Base-by-base conservation (phyloP, 2,797 vertebrate genomes). In the Botia kubotai region DNA sequence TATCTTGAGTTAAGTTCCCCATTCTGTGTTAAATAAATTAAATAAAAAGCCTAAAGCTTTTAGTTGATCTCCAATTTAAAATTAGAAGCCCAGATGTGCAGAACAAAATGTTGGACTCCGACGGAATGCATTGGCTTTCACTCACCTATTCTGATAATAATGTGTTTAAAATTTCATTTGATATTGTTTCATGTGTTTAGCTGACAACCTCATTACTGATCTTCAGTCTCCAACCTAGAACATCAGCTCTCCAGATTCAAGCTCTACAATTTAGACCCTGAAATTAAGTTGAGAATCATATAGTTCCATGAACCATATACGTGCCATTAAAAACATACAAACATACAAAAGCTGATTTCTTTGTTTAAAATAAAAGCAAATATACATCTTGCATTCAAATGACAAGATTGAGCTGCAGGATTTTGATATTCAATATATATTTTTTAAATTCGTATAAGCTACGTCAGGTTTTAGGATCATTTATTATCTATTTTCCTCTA, bases 131-230 rank as follows among this genome's bases (percentile, higher is more conserved):
- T 43, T 11, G 39, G 39, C 39, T 82, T 77, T 87, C 82, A 76
- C 39, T 77, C 74, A 8, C 39, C 39, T 43, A 43, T 43, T 43
- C 7, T 43, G 21, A 72, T 79, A 83, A 89, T 69, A 86, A 90
- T 88, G 86, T 88, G 81, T 88, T 89, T 86, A 87, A 89, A 86
- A 91, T 89, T 91, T 82, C 87, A 90, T 89, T 90, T 89, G 83
- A 88, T 83, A 90, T 91, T 89, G 86, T 86, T 90, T 82, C 89
- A 82, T 88, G 86, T 86, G 85, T 75, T 86, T 87, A 88, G 82
- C 90, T 77, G 83, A 80, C 81, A 89, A 91, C 90, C 86, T 14
- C 76, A 91, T 91, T 88, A 86, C 83, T 50, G 82, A 79, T 87
- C 74, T 85, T 81, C 82, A 85, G 77, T 87, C 84, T 81, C 77